phyloP scores from a whole-genome alignment of 2,888 invertebrate species.

The Nephrotoma flavescens region DNA sequence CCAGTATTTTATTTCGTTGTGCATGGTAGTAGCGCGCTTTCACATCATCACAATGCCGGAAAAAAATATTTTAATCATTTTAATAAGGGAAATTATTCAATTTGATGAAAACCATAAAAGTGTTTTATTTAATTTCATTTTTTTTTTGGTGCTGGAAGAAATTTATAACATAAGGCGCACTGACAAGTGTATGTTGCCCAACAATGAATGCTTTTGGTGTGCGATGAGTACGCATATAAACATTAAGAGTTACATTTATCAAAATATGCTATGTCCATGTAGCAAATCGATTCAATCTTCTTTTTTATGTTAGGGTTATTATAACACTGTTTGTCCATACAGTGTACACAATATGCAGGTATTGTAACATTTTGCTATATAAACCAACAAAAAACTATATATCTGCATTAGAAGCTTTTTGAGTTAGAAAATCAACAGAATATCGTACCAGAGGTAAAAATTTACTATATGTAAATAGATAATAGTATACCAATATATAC shows the following conservation, averaged over 20 bases:
- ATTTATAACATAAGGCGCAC: neutral
- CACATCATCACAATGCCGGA: neutral
- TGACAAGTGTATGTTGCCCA: neutral
- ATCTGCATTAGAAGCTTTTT: neutral
- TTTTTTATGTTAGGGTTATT: neutral
- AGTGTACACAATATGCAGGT: neutral
- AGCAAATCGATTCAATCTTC: neutral
- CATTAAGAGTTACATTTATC: neutral
- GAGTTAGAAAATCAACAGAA: neutral
- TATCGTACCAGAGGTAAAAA: neutral
- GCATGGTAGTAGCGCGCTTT: neutral
- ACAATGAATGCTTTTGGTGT: neutral
- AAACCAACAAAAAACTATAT: neutral
- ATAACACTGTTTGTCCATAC: neutral
- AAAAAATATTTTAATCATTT: neutral
- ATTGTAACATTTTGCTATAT: neutral
- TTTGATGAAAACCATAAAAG: neutral
- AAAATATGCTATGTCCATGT: neutral
- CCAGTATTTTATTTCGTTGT: neutral
- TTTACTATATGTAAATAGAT: too few relatives aligned
- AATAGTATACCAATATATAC: neutral
- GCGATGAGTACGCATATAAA: neutral
- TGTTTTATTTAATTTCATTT: neutral
- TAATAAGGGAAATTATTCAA: neutral
- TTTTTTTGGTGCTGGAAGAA: neutral